Evolutionary conservation across 2,797 vertebrate species (phyloP).

Genomic region (Myotis myotis): DNA sequence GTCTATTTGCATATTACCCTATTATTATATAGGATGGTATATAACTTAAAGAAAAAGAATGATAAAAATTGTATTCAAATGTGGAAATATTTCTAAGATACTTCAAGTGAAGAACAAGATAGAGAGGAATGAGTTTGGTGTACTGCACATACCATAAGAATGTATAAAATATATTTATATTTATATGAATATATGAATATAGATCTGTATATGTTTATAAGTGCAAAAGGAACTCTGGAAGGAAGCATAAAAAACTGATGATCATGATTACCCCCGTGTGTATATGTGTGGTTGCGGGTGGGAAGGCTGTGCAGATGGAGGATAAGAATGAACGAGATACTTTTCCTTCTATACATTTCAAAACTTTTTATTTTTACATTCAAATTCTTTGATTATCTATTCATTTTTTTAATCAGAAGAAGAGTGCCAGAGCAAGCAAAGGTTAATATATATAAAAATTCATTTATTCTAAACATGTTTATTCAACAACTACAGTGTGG

Average conservation of each 20-base stretch:
- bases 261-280: neutral
- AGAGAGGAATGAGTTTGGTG: neutral
- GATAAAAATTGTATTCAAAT: neutral
- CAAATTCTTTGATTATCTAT: constrained; percentile 52
- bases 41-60: neutral
- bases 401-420: constrained; percentile 34
- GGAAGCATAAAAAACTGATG: neutral
- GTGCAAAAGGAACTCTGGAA: neutral
- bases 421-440: constrained; percentile 34
- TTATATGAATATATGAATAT: neutral
- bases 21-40: neutral
- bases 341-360: neutral
- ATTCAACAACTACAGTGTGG: constrained; percentile 30
- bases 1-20: too few relatives aligned
- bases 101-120: neutral
- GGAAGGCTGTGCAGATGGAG: neutral
- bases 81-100: neutral
- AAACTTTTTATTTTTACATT: constrained; percentile 46
- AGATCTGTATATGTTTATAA: neutral
- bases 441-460: constrained; percentile 38
- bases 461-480: constrained; percentile 52
- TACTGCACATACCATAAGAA: neutral
- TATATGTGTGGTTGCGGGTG: rapidly evolving
- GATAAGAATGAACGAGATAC: neutral
- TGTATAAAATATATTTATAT: neutral